Evolutionary conservation across 2,888 invertebrate genomes (phyloP), one percentile per base, ranked within the genome.

Genomic region (Pseudococcus jackbeardsleyi): DNA sequence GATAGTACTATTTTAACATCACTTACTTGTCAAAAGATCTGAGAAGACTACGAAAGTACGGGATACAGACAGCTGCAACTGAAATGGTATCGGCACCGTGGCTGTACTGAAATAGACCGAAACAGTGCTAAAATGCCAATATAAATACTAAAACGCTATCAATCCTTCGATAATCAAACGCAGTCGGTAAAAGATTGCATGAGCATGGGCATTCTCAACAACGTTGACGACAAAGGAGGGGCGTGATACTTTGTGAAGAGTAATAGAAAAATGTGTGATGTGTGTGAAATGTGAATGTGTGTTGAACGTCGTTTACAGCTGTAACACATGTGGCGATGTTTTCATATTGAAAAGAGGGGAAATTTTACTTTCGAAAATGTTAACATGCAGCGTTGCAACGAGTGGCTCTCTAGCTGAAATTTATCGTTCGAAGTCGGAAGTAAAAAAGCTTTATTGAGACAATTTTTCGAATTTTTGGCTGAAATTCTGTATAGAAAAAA

Each of bases 101-200:
- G 33, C 39, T 72, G 72, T 72, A 72, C 72, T 72, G 72, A 72
- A 72, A 72, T 72, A 72, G 72, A 72, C 72, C 39, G 72, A 72
- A 72, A 33, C 17, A 11, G 11, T 22, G 68, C 68, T 68, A 26
- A 68, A 68, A 68, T 68, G 68, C 68, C 26, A 68, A 26, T 68
- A 68, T 68, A 68, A 68, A 68, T 68, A 68, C 68, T n/a, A 6
- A 59, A 59, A 17, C 59, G n/a, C 59, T 59, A 59, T 59, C 59
- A 59, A 4, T 59, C 68, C 68, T 19, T 68, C 68, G 19, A 68
- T 26, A 26, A 68, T 68, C 68, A 26, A 8, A 26, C 68, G 68
- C 11, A 68, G 68, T 26, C 68, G 68, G 68, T 19, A 26, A 68
- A 68, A 68, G 68, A 68, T 68, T 68, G 68, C 68, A 68, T 68